Base-by-base conservation (phyloP, 2,797 vertebrate species). In the Phataginus tricuspis region DNA sequence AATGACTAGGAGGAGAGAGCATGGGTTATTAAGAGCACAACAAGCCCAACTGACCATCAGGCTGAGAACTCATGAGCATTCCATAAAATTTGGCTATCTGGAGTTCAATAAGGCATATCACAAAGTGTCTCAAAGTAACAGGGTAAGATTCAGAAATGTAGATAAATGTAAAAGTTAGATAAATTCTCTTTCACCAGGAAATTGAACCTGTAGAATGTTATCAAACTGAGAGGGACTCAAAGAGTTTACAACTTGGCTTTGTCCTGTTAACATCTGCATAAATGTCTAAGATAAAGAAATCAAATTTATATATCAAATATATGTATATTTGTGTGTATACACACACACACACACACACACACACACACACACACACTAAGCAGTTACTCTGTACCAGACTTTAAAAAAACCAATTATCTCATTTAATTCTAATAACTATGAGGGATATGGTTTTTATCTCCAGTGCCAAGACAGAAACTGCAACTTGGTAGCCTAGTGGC, bases 341-440 rank as follows among this genome's bases (percentile, higher is more conserved):
- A 53, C 53, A 66, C 51, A 74, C 49, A 69, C 66, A 75, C 31
- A 85, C 42, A 83, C 16, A 86, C 55, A 85, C 9, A 53, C 53
- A 66, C 53, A 74, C 49, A 69, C 72, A 75, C 31, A 85, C 42
- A 80, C 53, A 64, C 14, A 86, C 27, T 86, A 53, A 87, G 16
- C 12, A 83, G 13, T 75, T 86, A 64, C 37, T 72, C 34, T 72
- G 42, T 45, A 19, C 7, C 74, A 89, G 42, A 82, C 57, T 95
- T 95, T 68, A 15, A 68, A 91, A 84, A 92, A 82, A 89, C 79
- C 45, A 89, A 49, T 61, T 45, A 39, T 78, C 51, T 21, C 49
- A 94, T 53, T 75, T 87, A 94, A 88, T 80, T 89, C 29, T 89
- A 94, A 45, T 31, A 93, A 89, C 39, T 31, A 77, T 68, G 53